These are phyloP conservation scores for Neria commutata DNA, from an alignment of 2,888 invertebrate species.

Conservation along the genomic window DNA sequence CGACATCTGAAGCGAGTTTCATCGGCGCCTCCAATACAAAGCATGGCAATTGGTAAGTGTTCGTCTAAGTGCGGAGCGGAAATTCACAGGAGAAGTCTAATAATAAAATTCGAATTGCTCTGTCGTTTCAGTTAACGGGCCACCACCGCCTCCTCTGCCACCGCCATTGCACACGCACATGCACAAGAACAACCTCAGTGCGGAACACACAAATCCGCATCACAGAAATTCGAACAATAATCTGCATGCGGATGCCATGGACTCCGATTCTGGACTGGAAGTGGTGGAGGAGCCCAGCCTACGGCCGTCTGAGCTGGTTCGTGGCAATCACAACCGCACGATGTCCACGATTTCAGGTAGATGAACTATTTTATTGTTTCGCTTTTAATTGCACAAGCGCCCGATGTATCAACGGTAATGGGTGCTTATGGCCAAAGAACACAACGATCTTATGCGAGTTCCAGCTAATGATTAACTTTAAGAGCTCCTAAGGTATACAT, in stretches of 20 bases:
- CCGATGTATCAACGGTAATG: too few species aligned
- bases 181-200: conserved; percentile 30
- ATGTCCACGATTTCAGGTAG: conserved; percentile 66
- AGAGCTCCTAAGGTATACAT: too few species aligned
- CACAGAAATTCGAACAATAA: conserved; percentile 35
- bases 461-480: too few species aligned
- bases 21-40: conserved; percentile 65
- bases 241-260: conserved; percentile 40
- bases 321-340: conserved; percentile 66
- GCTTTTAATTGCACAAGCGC: too few species aligned
- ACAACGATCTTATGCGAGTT: too few species aligned
- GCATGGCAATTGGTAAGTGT: conserved; percentile 53
- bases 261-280: conserved; percentile 64
- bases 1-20: conserved; percentile 66
- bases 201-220: conserved; percentile 31
- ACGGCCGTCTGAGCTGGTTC: conserved; percentile 70
- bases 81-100: too few species aligned
- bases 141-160: conserved; percentile 76
- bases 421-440: too few species aligned
- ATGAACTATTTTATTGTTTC: conserved; percentile 35
- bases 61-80: too few species aligned
- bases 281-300: conserved; percentile 74
- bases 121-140: conserved; percentile 59
- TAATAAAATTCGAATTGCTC: background rate
- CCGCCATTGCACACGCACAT: conserved; percentile 64